These are phyloP conservation scores for Psittacus erithacus DNA, from an alignment of 2,113 vertebrate species.

Conservation along the genomic window DNA sequence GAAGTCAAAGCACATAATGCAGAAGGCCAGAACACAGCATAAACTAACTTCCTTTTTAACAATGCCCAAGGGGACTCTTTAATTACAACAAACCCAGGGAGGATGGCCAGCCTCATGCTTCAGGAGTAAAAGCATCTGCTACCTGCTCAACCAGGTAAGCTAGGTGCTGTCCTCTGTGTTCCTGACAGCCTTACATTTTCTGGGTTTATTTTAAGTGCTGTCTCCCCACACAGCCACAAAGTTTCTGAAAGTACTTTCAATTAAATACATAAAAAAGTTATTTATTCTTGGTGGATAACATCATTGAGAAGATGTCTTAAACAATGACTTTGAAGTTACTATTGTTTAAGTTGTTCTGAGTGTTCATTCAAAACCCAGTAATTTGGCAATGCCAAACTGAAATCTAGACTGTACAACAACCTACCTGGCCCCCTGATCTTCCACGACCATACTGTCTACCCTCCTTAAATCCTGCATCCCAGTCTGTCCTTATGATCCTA, in stretches of 20 bases:
- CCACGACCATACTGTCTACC: slow-evolving; percentile 88
- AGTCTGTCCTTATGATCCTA: slow-evolving; percentile 89
- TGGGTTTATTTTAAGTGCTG: background rate
- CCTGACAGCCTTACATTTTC: background rate
- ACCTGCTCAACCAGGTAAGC: background rate
- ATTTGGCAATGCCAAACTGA: background rate
- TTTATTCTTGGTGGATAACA: background rate
- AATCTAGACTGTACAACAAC: background rate
- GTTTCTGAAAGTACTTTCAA: background rate
- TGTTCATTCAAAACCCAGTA: background rate
- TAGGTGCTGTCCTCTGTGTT: background rate
- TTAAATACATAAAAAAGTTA: background rate
- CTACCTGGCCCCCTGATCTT: slow-evolving; percentile 88
- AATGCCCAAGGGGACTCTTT: background rate
- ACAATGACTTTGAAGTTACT: background rate
- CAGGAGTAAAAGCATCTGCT: background rate
- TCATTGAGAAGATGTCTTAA: background rate
- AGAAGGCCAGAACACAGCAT: background rate
- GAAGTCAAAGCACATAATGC: background rate
- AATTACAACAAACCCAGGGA: background rate
- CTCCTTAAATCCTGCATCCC: slow-evolving; percentile 89
- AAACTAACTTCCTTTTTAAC: background rate
- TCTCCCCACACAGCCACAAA: background rate
- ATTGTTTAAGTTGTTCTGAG: background rate
- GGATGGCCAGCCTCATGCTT: background rate